Base-by-base conservation (phyloP, 2,797 vertebrate species). In the Ptychadena robeensis region DNA sequence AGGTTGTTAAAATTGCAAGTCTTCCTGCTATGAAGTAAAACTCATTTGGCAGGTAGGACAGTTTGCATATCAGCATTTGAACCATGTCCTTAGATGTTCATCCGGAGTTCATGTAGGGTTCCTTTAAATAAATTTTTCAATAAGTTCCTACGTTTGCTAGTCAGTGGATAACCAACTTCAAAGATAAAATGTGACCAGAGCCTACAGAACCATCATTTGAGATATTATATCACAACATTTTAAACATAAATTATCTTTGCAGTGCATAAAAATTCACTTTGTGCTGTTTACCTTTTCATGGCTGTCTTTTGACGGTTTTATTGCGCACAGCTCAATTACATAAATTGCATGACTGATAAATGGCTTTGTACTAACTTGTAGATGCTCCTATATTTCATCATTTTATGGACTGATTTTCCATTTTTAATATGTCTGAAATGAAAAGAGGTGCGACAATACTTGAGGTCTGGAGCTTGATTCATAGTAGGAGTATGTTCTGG, bases 381-480 rank as follows among this genome's bases (percentile, higher is more conserved):
- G 75, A 35, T 48, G 48, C 66, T 68, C 64, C 40, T 35, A 68
- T 66, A 27, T 57, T 78, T 78, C 35, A 67, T 57, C 48, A 31
- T 57, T 48, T 68, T 31, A 44, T 25, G 34, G 44, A 32, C 64
- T 68, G 38, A 35, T 67, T 78, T 68, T 68, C 22, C 64, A 37
- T 68, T 35, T 78, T 30, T 48, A 53, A 34, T 67, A n/a, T 30
- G 66, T 44, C 64, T 57, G 64, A 12, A 53, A 8, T 44, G 44
- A 25, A 78, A 70, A 66, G 44, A 67, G 32, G 32, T 68, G 66
- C 34, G 22, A 68, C 34, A 25, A 68, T 12, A 9, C 31, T 15
- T 12, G 5, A 68, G 48, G 48, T 57, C 40, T 77, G 64, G 28
- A 30, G 66, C 44, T 48, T 68, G 64, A 78, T 68, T 78, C 48